phyloP scores from a whole-genome alignment of 2,888 invertebrate species.

The Melanargia galathea region DNA sequence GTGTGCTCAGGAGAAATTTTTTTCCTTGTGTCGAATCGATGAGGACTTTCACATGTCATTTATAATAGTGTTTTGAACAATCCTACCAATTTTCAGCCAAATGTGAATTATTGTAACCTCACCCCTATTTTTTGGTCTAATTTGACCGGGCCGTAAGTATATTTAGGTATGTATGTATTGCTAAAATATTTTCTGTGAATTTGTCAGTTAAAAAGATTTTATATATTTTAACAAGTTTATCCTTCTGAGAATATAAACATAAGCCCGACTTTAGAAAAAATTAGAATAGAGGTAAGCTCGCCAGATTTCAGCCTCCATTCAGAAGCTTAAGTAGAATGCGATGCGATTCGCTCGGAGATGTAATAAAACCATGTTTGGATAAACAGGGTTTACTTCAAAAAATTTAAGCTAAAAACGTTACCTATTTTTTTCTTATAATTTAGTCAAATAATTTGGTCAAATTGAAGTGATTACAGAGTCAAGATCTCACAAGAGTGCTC shows the following conservation, averaged over 20 bases:
- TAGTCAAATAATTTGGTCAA: too few species aligned
- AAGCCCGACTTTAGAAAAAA: constrained; percentile 35
- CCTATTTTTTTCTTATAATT: neutral
- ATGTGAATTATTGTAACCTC: too few species aligned
- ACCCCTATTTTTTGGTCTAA: too few species aligned
- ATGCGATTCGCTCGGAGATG: constrained; percentile 33
- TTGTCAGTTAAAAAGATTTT: constrained; percentile 12
- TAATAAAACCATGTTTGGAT: constrained; percentile 34
- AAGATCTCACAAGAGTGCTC: too few species aligned
- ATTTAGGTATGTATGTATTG: neutral
- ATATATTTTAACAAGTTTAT: constrained; percentile 9
- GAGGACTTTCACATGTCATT: too few species aligned
- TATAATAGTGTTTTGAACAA: too few species aligned
- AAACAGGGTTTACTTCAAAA: constrained; percentile 25
- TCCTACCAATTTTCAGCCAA: too few species aligned
- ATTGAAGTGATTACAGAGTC: too few species aligned
- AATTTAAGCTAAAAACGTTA: constrained; percentile 9
- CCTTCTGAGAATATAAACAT: constrained; percentile 29
- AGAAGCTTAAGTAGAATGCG: constrained; percentile 41
- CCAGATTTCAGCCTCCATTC: constrained; percentile 40
- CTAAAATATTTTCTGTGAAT: constrained; percentile 1
- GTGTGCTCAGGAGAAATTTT: too few species aligned
- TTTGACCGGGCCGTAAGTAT: constrained; percentile 8
- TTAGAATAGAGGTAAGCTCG: constrained; percentile 39
- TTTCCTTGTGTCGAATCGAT: too few species aligned